These are phyloP conservation scores for Saccopteryx bilineata DNA, from an alignment of 2,113 vertebrate species.

Conservation along the genomic window DNA sequence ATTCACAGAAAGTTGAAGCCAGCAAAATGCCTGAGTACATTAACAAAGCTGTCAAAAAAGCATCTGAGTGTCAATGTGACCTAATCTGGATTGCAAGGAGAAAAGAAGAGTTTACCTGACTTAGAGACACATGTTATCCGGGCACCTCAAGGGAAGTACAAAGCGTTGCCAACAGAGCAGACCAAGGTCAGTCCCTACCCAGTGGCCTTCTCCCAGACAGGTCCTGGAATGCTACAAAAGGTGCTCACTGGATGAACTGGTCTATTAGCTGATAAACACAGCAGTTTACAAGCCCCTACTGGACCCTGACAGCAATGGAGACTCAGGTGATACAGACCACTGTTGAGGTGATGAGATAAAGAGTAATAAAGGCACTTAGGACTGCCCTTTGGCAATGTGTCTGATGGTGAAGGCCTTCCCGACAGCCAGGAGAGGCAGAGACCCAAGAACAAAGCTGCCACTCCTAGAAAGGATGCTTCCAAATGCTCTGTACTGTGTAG, in stretches of 20 bases:
- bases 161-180: slow-evolving; percentile 94
- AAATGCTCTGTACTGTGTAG: too few species aligned
- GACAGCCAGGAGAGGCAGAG: too few species aligned
- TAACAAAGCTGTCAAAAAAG: slow-evolving; percentile 98
- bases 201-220: slow-evolving; percentile 97
- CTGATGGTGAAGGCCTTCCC: too few species aligned
- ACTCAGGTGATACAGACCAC: too few species aligned
- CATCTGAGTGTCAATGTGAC: slow-evolving; percentile 94
- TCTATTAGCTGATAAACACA: too few species aligned
- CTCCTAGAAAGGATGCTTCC: too few species aligned
- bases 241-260: slow-evolving; percentile 80
- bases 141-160: slow-evolving; percentile 97
- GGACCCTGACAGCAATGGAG: too few species aligned
- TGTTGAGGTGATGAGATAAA: too few species aligned
- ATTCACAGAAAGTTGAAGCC: slow-evolving; percentile 98
- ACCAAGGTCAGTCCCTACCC: slow-evolving; percentile 98
- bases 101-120: slow-evolving; percentile 99
- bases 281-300: too few species aligned
- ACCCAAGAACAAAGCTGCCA: too few species aligned
- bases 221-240: slow-evolving; percentile 99
- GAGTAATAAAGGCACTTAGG: too few species aligned
- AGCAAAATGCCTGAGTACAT: slow-evolving; percentile 99
- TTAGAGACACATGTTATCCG: slow-evolving; percentile 99
- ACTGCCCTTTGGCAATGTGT: too few species aligned
- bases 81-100: slow-evolving; percentile 98